Conservation (phyloP, 1,140 invertebrate species). For the Alviniconcha marisindica region DNA sequence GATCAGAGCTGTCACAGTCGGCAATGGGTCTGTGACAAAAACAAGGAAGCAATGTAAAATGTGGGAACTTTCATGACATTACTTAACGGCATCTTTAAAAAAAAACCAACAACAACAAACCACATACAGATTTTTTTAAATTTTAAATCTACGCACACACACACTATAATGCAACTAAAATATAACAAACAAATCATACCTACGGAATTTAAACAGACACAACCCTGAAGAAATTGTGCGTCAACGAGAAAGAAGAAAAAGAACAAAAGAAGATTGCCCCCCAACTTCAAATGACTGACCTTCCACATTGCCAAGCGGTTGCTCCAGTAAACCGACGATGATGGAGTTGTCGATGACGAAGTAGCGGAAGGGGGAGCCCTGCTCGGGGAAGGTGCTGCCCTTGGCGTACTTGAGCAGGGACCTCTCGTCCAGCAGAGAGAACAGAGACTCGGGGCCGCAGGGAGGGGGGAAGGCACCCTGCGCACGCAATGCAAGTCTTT, state of each 20-base stretch:
- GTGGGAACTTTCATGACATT: too few species aligned
- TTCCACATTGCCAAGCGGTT: conserved; percentile 85
- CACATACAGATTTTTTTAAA: conserved; percentile 26
- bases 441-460: conserved; percentile 89
- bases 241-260: not conserved
- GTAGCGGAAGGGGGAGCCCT: conserved; percentile 82
- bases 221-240: not conserved
- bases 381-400: conserved; percentile 75
- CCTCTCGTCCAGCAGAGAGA: conserved; percentile 92
- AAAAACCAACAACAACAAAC: too few species aligned
- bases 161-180: not conserved
- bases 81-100: too few species aligned
- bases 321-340: conserved; percentile 92
- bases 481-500: too few species aligned
- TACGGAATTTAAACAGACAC: not conserved
- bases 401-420: conserved; percentile 88
- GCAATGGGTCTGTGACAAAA: conserved; percentile 77
- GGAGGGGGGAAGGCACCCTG: conserved; percentile 89
- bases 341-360: conserved; percentile 93
- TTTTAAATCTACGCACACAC: not conserved
- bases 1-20: conserved; percentile 85
- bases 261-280: not conserved
- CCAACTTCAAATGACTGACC: conserved; percentile 60
- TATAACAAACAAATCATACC: too few species aligned
- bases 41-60: too few species aligned